Conservation (phyloP, 2,113 vertebrate genomes). For the Gopherus evgoodei region DNA sequence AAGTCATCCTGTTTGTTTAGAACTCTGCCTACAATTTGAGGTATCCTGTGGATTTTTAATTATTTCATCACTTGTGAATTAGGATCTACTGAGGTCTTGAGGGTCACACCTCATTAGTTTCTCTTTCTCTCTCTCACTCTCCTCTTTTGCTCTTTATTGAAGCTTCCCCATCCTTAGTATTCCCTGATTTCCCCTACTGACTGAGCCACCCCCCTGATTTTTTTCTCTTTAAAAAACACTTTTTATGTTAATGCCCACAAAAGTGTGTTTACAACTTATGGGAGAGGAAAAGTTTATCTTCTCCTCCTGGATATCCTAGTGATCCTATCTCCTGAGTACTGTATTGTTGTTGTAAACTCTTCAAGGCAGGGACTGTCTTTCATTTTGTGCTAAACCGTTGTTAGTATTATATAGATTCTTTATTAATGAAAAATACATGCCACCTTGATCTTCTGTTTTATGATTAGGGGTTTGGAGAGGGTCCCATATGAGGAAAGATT, state of each 20-base stretch:
- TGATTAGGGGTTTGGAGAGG: no score
- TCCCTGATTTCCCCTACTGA: not conserved
- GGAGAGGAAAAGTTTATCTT: not conserved
- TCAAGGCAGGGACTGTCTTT: not conserved
- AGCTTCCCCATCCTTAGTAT: not conserved
- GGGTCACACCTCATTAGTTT: not conserved
- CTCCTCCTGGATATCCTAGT: not conserved
- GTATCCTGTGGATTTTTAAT: not conserved
- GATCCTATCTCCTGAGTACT: not conserved
- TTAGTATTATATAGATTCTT: not conserved
- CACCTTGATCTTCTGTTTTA: not conserved
- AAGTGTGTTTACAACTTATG: not conserved
- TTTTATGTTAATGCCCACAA: not conserved
- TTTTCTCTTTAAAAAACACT: not conserved
- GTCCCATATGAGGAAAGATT: no score
- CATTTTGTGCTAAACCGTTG: not conserved
- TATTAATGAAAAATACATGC: not conserved
- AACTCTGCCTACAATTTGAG: not conserved
- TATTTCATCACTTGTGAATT: not conserved
- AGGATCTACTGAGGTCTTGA: not conserved
- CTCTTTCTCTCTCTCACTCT: not conserved
- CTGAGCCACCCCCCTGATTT: not conserved
- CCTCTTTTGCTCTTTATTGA: not conserved
- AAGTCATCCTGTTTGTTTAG: not conserved
- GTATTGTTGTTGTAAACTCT: constrained; percentile 2